Conservation (phyloP, 1,140 invertebrate genomes). For the Papilio xuthus region DNA sequence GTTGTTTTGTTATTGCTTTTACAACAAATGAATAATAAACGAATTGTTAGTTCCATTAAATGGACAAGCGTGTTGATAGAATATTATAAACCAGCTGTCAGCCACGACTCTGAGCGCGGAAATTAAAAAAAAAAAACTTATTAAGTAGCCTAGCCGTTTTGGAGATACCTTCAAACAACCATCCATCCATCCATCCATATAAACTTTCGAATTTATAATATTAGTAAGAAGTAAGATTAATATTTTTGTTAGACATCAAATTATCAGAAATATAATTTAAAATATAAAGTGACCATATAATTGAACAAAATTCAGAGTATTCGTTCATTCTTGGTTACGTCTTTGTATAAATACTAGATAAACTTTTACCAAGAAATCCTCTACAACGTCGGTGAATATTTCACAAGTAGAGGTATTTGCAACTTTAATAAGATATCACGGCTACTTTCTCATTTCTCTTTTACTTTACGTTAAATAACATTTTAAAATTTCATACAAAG, state of each 20-base stretch:
- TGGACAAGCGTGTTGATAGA: neutral
- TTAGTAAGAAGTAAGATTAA: no score
- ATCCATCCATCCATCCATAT: no score
- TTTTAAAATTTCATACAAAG: neutral
- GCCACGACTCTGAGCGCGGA: no score
- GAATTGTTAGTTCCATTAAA: neutral
- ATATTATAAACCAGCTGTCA: no score
- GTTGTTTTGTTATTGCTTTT: slow-evolving; percentile 22
- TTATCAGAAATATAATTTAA: neutral
- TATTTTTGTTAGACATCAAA: neutral
- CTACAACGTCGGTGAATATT: neutral
- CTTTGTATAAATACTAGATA: neutral
- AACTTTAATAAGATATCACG: neutral
- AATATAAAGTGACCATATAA: neutral
- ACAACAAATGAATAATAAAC: neutral
- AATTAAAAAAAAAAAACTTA: no score
- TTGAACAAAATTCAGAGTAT: neutral
- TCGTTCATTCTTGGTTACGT: neutral
- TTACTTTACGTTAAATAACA: neutral
- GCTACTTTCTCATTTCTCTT: neutral
- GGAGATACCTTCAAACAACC: no score
- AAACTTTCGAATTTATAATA: no score
- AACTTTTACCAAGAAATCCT: slow-evolving; percentile 8
- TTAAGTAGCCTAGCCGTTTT: no score
- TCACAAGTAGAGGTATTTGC: neutral